Conservation (phyloP, 2,888 invertebrate genomes). For the Temnothorax ravouxi region DNA sequence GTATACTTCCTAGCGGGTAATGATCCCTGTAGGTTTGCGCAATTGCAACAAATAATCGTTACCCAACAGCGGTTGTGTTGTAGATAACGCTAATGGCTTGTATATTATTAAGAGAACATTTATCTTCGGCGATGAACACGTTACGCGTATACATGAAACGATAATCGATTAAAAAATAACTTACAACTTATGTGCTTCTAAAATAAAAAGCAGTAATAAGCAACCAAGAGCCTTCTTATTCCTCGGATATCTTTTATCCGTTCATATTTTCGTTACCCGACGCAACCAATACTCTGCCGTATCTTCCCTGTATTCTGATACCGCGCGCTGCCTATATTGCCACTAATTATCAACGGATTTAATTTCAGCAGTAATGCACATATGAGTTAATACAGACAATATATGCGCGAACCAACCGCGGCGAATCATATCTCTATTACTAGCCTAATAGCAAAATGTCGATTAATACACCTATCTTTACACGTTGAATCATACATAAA, state of each 20-base stretch:
- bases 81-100: conserved; percentile 33
- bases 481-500: conserved; percentile 12
- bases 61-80: conserved; percentile 16
- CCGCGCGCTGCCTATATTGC: neutral
- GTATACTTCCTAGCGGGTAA: conserved; percentile 62
- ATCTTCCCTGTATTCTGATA: conserved; percentile 22
- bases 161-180: neutral
- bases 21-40: conserved; percentile 58
- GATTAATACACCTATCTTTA: conserved; percentile 33
- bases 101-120: conserved; percentile 42
- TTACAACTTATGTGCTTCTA: neutral
- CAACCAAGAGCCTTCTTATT: neutral
- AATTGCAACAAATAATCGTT: conserved; percentile 58
- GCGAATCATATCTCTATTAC: conserved; percentile 24
- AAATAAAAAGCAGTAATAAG: neutral
- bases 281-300: conserved; percentile 11
- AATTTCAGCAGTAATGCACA: conserved; percentile 45
- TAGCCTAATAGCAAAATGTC: neutral
- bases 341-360: conserved; percentile 42
- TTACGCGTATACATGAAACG: neutral
- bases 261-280: neutral
- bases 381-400: conserved; percentile 27
- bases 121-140: conserved; percentile 1
- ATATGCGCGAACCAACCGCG: neutral
- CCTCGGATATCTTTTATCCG: neutral